Evolutionary conservation across 2,113 vertebrate genomes (phyloP).

Genomic region (Ia io): DNA sequence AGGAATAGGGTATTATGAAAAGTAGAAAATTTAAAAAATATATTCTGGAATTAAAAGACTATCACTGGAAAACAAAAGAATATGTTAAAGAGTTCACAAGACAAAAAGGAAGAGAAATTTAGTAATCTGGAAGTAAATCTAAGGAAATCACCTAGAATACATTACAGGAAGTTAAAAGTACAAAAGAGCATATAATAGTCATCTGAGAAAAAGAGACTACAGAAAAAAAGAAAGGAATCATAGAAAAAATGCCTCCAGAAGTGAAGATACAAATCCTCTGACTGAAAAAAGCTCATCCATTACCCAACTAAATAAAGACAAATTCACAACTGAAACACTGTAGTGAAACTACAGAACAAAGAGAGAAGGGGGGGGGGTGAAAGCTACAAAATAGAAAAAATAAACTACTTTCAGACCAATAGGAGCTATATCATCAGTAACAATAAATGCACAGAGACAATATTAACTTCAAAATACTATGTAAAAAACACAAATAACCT

Average conservation of each 20-base stretch:
- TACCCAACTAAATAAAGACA: neutral
- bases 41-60: neutral
- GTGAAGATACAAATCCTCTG: neutral
- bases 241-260: neutral
- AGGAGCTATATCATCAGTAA: neutral
- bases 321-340: neutral
- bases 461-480: neutral
- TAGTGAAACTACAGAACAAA: neutral
- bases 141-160: neutral
- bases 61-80: neutral
- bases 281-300: neutral
- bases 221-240: neutral
- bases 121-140: neutral
- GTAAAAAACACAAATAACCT: neutral
- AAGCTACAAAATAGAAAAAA: neutral
- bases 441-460: neutral
- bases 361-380: neutral
- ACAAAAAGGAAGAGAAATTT: neutral
- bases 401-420: neutral
- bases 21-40: conserved; percentile 24
- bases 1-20: neutral
- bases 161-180: neutral
- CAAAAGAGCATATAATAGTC: neutral
- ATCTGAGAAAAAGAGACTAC: neutral
- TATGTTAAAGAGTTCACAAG: neutral